Percentiles rank a stretch among this genome's conserved stretches.
Conservation (phyloP, 2,113 vertebrate species). For the Burhinus oedicnemus region DNA sequence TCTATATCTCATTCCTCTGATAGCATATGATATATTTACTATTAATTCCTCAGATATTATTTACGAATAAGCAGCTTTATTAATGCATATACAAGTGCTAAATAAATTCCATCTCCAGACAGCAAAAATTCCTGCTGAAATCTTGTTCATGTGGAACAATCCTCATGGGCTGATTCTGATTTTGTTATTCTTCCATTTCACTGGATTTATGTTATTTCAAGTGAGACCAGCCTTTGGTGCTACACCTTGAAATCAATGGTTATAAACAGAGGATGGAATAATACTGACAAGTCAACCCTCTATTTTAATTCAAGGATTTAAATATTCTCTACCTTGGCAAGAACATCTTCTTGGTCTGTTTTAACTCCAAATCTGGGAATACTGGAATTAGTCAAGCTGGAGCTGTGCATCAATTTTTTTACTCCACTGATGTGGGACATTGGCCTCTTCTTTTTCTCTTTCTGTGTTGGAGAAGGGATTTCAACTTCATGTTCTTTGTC, state of each 20-base stretch:
- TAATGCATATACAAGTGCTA: background rate
- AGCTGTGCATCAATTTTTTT: conserved; percentile 90
- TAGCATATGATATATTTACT: background rate
- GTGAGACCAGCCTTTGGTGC: background rate
- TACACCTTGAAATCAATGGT: background rate
- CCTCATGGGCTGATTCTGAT: background rate
- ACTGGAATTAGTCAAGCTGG: conserved; percentile 80
- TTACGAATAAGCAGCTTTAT: background rate
- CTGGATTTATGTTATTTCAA: background rate
- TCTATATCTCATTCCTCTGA: background rate
- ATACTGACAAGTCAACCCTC: background rate
- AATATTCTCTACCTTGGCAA: conserved; percentile 82
- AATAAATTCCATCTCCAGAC: background rate
- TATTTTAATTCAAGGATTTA: background rate
- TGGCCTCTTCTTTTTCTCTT: conserved; percentile 95
- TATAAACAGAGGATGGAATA: background rate
- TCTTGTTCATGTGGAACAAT: background rate
- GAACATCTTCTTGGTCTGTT: conserved; percentile 89
- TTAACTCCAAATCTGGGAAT: conserved; percentile 93
- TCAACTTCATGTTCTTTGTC: conserved; percentile 99
- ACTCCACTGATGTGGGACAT: conserved; percentile 98
- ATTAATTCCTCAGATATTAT: background rate
- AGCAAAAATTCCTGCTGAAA: background rate
- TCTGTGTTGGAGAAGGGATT: conserved; percentile 92
- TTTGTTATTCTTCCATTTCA: background rate